A percentile compares a stretch with the other conserved stretches of the same genome.
Conservation (phyloP, 1,140 invertebrate genomes). For the Carposina sasakii region DNA sequence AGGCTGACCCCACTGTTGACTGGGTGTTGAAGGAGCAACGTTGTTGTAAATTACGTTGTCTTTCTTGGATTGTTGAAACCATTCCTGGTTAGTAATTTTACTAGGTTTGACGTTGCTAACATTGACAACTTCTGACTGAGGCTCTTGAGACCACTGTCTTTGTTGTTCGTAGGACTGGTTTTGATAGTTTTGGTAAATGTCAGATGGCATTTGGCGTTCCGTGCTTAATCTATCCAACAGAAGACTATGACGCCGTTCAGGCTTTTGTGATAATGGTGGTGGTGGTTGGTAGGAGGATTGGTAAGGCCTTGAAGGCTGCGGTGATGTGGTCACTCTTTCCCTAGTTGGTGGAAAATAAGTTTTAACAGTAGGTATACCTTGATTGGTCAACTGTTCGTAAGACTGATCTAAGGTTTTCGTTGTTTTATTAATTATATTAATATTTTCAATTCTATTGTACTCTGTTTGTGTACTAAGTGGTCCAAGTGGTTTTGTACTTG, state of each 20-base stretch:
- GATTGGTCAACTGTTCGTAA: conserved; percentile 48
- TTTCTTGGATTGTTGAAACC: conserved; percentile 54
- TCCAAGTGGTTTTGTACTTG: conserved; percentile 38
- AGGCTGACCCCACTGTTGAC: conserved; percentile 31
- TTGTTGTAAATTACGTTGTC: conserved; percentile 44
- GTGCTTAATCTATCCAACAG: conserved; percentile 56
- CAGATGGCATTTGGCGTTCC: conserved; percentile 52
- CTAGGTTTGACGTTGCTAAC: conserved; percentile 64
- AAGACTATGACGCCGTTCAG: conserved; percentile 59
- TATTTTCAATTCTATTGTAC: conserved; percentile 59
- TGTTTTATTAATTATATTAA: conserved; percentile 57
- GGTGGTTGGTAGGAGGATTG: conserved; percentile 35
- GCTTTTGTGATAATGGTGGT: conserved; percentile 39
- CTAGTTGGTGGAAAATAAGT: conserved; percentile 49
- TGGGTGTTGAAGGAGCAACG: conserved; percentile 26
- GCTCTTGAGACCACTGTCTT: conserved; percentile 49
- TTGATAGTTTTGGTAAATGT: conserved; percentile 43
- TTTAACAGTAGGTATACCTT: conserved; percentile 45
- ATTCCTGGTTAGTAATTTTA: conserved; percentile 56
- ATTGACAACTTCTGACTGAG: conserved; percentile 55
- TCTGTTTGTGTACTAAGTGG: conserved; percentile 56
- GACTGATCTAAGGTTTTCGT: conserved; percentile 56
- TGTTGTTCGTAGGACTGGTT: conserved; percentile 44
- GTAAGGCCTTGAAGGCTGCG: conserved; percentile 42
- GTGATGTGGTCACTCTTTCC: conserved; percentile 41